Percentiles rank a stretch among this genome's conserved stretches.
These are phyloP conservation scores for Lagorchestes hirsutus DNA, from an alignment of 2,797 vertebrate genomes.

Conservation along the genomic window DNA sequence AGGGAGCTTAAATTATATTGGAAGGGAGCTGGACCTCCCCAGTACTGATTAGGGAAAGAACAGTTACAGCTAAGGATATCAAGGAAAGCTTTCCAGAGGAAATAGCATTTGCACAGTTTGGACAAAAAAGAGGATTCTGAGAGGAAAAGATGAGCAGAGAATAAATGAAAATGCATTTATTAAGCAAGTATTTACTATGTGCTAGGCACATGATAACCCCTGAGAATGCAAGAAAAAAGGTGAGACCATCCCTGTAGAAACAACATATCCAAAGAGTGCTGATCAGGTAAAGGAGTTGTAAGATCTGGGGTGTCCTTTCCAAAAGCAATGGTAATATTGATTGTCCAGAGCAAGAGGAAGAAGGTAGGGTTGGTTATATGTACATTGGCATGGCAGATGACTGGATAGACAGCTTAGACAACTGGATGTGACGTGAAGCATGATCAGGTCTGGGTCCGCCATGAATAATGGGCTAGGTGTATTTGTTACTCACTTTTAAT, in stretches of 20 bases:
- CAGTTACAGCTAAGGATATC: background rate
- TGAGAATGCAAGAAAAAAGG: background rate
- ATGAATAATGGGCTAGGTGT: background rate
- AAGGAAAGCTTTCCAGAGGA: background rate
- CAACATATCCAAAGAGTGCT: background rate
- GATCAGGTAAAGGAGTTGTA: background rate
- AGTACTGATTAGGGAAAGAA: background rate
- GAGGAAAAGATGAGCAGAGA: background rate
- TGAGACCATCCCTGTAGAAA: background rate
- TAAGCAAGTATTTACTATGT: background rate
- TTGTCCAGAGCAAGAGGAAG: background rate
- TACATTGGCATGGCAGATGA: background rate
- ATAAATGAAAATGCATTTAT: background rate
- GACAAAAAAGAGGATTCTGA: background rate
- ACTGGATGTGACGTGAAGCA: background rate
- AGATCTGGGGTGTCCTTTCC: background rate
- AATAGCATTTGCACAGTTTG: background rate
- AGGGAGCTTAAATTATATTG: background rate
- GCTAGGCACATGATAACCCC: background rate
- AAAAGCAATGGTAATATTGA: background rate
- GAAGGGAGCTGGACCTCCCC: background rate
- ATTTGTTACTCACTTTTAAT: background rate
- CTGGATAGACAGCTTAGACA: background rate
- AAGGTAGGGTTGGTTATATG: background rate
- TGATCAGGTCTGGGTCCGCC: background rate